Evolutionary conservation across 1,140 invertebrate genomes (phyloP).

Genomic region (Aphaenogaster floridana): DNA sequence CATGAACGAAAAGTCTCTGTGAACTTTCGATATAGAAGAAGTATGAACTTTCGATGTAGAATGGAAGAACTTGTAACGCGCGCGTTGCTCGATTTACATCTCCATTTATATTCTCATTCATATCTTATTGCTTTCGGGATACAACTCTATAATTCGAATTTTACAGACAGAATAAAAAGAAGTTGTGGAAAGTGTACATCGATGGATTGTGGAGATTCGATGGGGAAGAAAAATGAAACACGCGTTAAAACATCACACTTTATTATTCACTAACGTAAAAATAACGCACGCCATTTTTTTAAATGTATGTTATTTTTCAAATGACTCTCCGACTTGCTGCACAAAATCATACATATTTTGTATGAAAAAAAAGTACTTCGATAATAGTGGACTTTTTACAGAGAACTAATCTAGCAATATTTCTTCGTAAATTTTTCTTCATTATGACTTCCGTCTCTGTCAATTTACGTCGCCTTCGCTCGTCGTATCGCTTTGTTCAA

Average conservation of each 20-base stretch:
- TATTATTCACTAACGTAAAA: constrained; percentile 4
- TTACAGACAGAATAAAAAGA: neutral
- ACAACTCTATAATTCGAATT: constrained; percentile 50
- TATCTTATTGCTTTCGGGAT: constrained; percentile 25
- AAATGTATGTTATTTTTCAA: neutral
- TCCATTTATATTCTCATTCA: constrained; percentile 61
- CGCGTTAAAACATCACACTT: neutral
- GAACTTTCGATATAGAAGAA: constrained; percentile 62
- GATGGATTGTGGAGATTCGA: neutral
- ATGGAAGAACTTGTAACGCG: constrained; percentile 56
- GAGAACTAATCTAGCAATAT: neutral
- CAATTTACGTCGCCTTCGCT: neutral
- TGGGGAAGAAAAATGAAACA: neutral
- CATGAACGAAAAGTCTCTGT: constrained; percentile 62
- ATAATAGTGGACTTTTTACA: neutral
- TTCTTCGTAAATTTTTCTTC: neutral
- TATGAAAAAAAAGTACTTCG: neutral
- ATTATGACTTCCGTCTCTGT: neutral
- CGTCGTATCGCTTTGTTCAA: neutral
- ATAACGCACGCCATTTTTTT: neutral
- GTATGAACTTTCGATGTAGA: constrained; percentile 61
- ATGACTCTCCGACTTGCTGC: neutral
- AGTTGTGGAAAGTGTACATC: neutral
- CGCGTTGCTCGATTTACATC: constrained; percentile 55
- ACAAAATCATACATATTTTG: neutral